Percentiles rank a stretch among this genome's conserved stretches.
Conservation (phyloP, 2,797 vertebrate genomes). For the Sphenopsis melanotis region DNA sequence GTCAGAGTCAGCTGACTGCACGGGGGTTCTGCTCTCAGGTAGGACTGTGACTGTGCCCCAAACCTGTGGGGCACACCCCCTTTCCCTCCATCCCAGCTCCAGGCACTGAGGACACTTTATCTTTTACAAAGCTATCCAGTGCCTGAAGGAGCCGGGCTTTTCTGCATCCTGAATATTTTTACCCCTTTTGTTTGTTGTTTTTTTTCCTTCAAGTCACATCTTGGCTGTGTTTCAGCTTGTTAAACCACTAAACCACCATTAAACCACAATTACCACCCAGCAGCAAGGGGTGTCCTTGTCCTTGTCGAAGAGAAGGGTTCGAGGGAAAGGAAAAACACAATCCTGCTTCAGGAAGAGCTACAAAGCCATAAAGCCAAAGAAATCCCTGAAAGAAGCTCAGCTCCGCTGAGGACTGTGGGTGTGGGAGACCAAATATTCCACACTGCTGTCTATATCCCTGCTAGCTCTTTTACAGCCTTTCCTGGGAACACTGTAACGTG, state of each 20-base stretch:
- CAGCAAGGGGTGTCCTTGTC: not conserved
- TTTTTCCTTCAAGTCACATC: not conserved
- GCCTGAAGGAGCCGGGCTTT: not conserved
- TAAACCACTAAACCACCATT: not conserved
- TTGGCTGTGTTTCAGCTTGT: not conserved
- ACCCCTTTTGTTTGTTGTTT: not conserved
- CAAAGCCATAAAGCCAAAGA: not conserved
- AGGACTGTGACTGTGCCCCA: not conserved
- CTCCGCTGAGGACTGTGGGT: not conserved
- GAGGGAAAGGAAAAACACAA: not conserved
- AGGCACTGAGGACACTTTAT: not conserved
- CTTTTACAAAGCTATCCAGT: not conserved
- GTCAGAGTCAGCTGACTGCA: not conserved
- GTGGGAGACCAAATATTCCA: not conserved
- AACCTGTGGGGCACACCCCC: rapidly evolving
- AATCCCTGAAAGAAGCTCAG: not conserved
- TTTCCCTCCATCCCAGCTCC: not conserved
- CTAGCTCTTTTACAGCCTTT: not conserved
- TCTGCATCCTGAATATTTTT: not conserved
- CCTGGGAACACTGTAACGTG: not conserved
- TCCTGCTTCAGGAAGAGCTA: not conserved
- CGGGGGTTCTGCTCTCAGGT: rapidly evolving
- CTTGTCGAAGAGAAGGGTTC: not conserved
- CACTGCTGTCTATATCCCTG: not conserved
- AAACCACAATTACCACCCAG: not conserved